Evolutionary conservation across 2,113 vertebrate species (phyloP).

Genomic region (Gavialis gangeticus): DNA sequence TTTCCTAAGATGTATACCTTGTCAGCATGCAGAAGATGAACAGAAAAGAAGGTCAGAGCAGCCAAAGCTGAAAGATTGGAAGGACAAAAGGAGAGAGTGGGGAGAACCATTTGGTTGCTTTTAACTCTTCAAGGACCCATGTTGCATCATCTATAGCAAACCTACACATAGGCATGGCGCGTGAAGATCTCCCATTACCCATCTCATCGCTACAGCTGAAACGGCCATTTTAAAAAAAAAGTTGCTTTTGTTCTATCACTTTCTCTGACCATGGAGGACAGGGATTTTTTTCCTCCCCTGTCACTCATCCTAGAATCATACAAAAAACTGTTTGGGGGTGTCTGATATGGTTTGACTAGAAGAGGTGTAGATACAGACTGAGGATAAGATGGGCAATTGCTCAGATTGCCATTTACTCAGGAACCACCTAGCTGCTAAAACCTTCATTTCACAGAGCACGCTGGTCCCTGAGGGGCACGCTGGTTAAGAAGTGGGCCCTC

Average conservation of each 20-base stretch:
- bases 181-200: neutral
- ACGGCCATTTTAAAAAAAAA: neutral
- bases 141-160: neutral
- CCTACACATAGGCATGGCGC: neutral
- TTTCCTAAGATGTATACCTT: slow-evolving; percentile 71
- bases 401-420: too few relatives aligned
- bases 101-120: neutral
- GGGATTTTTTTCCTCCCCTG: neutral
- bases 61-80: slow-evolving; percentile 34
- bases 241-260: neutral
- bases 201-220: neutral
- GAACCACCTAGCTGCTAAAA: too few relatives aligned
- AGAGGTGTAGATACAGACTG: neutral
- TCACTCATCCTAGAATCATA: neutral
- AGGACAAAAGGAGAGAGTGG: slow-evolving; percentile 19
- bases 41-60: slow-evolving; percentile 56
- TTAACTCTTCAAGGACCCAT: slow-evolving; percentile 1
- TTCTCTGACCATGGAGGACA: neutral
- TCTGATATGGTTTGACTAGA: neutral
- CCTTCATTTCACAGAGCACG: too few relatives aligned
- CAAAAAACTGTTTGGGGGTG: neutral
- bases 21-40: slow-evolving; percentile 56
- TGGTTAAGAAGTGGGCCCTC: too few relatives aligned
- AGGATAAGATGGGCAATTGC: too few relatives aligned
- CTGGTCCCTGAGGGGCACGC: too few relatives aligned